These are phyloP conservation scores for Vombatus ursinus DNA, from an alignment of 2,113 vertebrate species.

Conservation along the genomic window DNA sequence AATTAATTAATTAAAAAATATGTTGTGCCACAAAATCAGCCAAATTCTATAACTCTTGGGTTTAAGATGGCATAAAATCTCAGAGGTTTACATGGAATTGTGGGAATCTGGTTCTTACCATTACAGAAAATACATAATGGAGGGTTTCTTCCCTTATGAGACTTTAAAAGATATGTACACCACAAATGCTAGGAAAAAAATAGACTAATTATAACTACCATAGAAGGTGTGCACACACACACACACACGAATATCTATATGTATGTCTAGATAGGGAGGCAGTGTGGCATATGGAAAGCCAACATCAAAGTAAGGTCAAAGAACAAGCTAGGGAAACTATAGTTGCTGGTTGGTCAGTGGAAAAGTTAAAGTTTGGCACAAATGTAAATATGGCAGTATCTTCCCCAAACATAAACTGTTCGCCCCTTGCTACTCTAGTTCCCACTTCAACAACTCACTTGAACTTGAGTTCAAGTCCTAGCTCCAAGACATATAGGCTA, in stretches of 20 bases:
- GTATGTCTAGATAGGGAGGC: background rate
- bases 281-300: background rate
- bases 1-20: too few species aligned
- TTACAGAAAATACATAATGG: constrained; percentile 30
- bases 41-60: constrained; percentile 13
- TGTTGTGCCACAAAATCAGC: constrained; percentile 31
- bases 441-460: background rate
- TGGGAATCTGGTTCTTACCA: constrained; percentile 41
- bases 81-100: constrained; percentile 1
- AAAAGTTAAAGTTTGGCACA: background rate
- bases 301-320: background rate
- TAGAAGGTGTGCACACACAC: background rate
- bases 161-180: constrained; percentile 29
- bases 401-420: background rate
- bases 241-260: background rate
- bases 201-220: constrained; percentile 12
- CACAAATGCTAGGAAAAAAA: constrained; percentile 28
- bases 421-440: background rate
- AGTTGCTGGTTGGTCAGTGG: background rate
- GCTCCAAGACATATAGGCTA: too few species aligned
- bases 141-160: constrained; percentile 28
- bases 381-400: background rate
- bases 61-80: constrained; percentile 17
- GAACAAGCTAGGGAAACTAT: background rate
- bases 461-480: background rate